Percentiles rank a stretch among this genome's conserved stretches.
Conservation (phyloP, 2,113 vertebrate species). For the Sakesphorus luctuosus region DNA sequence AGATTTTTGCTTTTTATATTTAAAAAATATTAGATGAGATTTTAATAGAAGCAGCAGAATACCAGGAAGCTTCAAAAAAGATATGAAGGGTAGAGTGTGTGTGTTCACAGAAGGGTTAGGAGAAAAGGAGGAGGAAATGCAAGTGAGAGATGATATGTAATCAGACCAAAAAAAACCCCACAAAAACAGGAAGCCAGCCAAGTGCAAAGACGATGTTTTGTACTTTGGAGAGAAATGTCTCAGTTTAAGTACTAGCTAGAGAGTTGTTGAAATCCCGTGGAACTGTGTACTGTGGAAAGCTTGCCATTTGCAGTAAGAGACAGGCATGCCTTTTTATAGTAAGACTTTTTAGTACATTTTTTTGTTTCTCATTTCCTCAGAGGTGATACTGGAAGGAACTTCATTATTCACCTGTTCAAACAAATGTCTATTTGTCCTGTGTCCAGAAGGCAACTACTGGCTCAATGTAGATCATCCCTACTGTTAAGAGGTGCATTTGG, state of each 20-base stretch:
- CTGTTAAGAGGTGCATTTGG: neutral
- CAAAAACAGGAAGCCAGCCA: neutral
- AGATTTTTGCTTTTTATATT: slow-evolving; percentile 10
- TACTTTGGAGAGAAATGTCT: neutral
- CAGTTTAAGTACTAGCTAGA: neutral
- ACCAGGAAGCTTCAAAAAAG: neutral
- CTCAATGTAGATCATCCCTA: neutral
- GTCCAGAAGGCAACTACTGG: neutral
- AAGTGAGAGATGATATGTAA: neutral
- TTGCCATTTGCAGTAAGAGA: neutral
- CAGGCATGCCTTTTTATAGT: neutral
- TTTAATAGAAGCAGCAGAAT: slow-evolving; percentile 18
- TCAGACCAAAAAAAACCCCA: neutral
- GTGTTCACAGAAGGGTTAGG: neutral
- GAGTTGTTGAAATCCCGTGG: neutral
- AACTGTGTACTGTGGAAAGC: accelerated
- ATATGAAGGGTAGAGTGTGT: accelerated
- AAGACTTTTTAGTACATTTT: neutral
- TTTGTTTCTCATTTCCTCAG: neutral
- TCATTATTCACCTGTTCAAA: neutral
- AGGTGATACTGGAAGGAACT: neutral
- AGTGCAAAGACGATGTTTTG: neutral
- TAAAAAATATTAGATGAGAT: slow-evolving; percentile 46
- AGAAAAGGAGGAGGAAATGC: neutral
- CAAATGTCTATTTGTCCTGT: neutral